A percentile compares a stretch with the other conserved stretches of the same genome.
Conservation (phyloP, 2,113 vertebrate species). For the Eonycteris spelaea region DNA sequence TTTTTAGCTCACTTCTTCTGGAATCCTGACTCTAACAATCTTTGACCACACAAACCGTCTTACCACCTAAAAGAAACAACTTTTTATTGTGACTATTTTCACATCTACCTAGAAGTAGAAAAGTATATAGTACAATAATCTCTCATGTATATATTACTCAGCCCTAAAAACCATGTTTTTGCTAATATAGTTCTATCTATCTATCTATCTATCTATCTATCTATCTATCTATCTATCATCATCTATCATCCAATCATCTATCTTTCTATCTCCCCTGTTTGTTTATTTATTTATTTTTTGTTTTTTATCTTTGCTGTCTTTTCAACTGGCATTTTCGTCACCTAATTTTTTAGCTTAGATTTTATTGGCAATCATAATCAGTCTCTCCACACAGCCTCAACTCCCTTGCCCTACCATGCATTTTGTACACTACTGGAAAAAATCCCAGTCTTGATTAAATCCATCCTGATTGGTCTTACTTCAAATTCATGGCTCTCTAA, state of each 20-base stretch:
- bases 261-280: background rate
- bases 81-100: background rate
- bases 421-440: background rate
- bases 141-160: background rate
- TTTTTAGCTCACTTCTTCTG: background rate
- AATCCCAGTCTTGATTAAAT: background rate
- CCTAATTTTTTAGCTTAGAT: background rate
- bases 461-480: background rate
- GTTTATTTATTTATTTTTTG: background rate
- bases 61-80: background rate
- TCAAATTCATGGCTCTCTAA: background rate
- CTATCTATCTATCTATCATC: background rate
- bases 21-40: background rate
- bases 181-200: background rate
- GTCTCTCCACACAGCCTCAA: background rate
- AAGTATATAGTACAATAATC: background rate
- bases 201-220: background rate
- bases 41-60: background rate
- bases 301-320: background rate
- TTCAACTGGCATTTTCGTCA: background rate
- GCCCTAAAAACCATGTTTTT: background rate
- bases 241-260: background rate
- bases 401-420: background rate
- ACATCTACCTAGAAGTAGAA: background rate
- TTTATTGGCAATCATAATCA: background rate